Percentiles rank a stretch among this genome's conserved stretches.
phyloP scores from a whole-genome alignment of 2,113 vertebrate genomes.

The Pampusana beccarii region DNA sequence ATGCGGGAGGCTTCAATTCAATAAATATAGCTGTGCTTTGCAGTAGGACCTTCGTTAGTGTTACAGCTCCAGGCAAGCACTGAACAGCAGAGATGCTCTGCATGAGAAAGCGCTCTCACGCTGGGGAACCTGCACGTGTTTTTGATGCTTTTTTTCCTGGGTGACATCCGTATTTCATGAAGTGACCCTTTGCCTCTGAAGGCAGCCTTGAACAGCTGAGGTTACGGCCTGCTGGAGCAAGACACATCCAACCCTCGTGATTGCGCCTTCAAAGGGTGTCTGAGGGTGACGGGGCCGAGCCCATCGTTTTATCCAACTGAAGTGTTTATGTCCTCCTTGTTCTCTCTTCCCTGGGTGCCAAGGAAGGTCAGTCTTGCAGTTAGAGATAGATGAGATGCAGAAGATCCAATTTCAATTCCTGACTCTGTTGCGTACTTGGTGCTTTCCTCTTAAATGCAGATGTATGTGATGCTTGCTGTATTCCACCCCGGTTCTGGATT shows the following conservation, averaged over 20 bases:
- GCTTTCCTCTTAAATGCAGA: not conserved
- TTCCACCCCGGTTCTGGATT: not conserved
- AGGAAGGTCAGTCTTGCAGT: not conserved
- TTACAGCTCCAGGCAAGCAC: not conserved
- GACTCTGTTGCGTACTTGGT: not conserved
- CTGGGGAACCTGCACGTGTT: not conserved
- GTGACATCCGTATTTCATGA: not conserved
- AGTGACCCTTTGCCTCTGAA: not conserved
- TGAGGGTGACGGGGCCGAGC: not conserved
- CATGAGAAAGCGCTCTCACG: not conserved
- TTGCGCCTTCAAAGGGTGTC: not conserved
- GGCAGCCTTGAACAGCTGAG: not conserved
- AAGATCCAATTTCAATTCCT: not conserved
- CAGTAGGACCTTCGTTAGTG: not conserved
- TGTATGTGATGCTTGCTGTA: fast-evolving
- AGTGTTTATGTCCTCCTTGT: not conserved
- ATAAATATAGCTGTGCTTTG: not conserved
- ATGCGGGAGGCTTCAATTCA: not conserved
- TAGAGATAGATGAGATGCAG: not conserved
- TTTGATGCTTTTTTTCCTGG: not conserved
- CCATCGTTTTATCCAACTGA: not conserved
- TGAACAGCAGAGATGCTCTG: not conserved
- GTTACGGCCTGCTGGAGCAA: not conserved
- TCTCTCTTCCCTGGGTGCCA: not conserved
- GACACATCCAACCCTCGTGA: fast-evolving